Evolutionary conservation across 2,113 vertebrate species (phyloP), one percentile per base, ranked within the genome.

Genomic region (Nannospalax galili): DNA sequence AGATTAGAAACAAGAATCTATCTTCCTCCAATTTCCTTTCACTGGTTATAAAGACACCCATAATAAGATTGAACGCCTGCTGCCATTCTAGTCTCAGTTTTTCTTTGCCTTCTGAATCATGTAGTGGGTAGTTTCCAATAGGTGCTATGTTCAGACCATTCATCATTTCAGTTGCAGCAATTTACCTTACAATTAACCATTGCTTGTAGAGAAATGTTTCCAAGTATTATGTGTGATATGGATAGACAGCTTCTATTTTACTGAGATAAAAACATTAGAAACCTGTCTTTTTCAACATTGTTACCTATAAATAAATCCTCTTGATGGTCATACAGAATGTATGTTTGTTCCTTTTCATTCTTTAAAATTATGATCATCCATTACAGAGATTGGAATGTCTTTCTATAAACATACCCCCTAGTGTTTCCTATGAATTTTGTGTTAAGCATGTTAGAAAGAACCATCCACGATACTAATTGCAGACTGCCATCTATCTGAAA

Each of bases 381-480:
- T 95, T 92, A 48, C 15, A 88, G 9, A 92, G 12, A 56, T 64
- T 74, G 84, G 9, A 37, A 20, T 92, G 67, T 77, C 40, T 88
- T 65, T 80, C 70, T 70, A 91, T 48, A 92, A 93, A 60, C 15
- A 19, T 30, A 60, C 70, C 24, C 64, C 8, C 70, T 86, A 48
- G 5, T 62, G 37, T 91, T 93, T 93, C 52, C n/a, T 95, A 74
- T 40, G 24, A 93, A 9, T 56, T 84, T 35, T 69, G 16, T 69
- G 15, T 95, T 77, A 84, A 92, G 95, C 73, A 72, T 78, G 91
- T 95, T 87, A 93, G 56, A 97, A 95, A 40, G 32, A 94, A 88
- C 88, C 97, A 96, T 97, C 91, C 78, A 86, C 86, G 70, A 84
- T n/a, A 91, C 93, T 97, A 97, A 97, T 97, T 98, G 95, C 93